Conservation (phyloP, 2,797 vertebrate genomes). For the Rallus crepitans region DNA sequence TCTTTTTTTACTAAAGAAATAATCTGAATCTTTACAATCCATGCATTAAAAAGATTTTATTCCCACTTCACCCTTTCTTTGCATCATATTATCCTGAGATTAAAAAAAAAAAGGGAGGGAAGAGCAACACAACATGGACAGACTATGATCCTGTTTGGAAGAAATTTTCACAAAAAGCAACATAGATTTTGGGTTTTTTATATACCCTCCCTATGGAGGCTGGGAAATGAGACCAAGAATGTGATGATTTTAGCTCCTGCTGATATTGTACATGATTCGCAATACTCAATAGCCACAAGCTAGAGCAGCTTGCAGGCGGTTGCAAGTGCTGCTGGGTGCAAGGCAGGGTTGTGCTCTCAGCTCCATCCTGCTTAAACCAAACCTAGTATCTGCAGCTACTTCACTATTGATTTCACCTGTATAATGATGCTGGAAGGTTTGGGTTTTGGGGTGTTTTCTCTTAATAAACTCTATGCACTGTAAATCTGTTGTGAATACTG, state of each 20-base stretch:
- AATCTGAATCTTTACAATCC: background rate
- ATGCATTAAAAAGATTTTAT: background rate
- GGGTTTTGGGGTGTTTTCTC: background rate
- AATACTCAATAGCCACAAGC: background rate
- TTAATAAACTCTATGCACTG: background rate
- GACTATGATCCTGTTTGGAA: background rate
- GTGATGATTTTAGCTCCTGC: background rate
- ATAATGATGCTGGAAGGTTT: background rate
- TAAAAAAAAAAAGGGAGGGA: fast-evolving
- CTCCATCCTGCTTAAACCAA: background rate
- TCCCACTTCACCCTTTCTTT: background rate
- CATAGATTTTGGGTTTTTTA: background rate
- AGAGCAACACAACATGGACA: too few species aligned
- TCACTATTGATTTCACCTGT: background rate
- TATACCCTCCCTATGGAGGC: background rate
- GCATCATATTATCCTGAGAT: background rate
- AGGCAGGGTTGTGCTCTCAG: background rate
- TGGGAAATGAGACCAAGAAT: background rate
- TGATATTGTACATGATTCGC: background rate
- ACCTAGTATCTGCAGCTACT: background rate
- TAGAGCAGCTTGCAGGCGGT: background rate
- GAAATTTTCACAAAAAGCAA: background rate
- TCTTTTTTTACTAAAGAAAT: background rate
- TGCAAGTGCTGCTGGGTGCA: background rate
- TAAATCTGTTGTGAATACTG: background rate